A percentile compares a stretch with the other conserved stretches of the same genome.
Conservation (phyloP, 2,888 invertebrate genomes). For the Cantharis flavilabris region DNA sequence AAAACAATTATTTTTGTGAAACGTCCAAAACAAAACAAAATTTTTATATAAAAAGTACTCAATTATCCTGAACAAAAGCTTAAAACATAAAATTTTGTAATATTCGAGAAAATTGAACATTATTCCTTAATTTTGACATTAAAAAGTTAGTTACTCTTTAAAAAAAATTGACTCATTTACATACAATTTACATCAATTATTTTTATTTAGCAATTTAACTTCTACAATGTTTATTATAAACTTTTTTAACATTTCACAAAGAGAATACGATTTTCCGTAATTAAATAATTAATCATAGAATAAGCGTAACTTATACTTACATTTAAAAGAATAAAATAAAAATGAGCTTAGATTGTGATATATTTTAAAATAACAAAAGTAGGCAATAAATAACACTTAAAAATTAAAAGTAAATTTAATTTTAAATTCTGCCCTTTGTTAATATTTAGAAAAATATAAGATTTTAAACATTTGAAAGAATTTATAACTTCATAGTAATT, state of each 20-base stretch:
- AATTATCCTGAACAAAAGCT: not conserved
- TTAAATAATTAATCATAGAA: not conserved
- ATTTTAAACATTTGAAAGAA: not conserved
- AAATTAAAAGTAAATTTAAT: not conserved
- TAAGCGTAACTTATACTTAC: not conserved
- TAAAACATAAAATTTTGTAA: not conserved
- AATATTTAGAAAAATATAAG: not conserved
- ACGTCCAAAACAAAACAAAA: not conserved
- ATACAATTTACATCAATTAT: not conserved
- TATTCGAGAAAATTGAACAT: not conserved
- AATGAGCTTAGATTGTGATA: not conserved
- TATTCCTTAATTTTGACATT: not conserved
- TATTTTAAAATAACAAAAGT: not conserved
- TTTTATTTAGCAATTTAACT: not conserved
- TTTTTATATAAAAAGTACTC: not conserved
- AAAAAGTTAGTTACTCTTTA: not conserved
- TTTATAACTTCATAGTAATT: not conserved
- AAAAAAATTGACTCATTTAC: not conserved
- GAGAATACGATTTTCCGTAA: not conserved
- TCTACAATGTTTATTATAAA: not conserved
- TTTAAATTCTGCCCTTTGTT: not conserved
- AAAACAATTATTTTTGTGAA: not conserved
- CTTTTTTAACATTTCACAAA: not conserved
- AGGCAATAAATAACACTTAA: not conserved
- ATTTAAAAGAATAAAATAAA: not conserved